These are phyloP conservation scores for Patella depressa DNA, from an alignment of 2,888 invertebrate species.

Conservation along the genomic window DNA sequence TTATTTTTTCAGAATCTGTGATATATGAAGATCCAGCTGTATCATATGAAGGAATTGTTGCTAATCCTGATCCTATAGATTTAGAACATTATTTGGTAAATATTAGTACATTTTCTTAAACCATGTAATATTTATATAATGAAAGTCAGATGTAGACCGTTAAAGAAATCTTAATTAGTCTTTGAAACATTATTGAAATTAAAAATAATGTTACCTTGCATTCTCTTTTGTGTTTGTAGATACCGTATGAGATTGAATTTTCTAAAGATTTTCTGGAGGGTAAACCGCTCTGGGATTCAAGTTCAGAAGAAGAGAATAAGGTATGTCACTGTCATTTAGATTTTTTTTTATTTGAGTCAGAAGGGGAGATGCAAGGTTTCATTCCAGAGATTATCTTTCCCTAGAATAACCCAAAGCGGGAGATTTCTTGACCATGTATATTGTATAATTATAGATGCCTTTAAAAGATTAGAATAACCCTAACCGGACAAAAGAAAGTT, in stretches of 20 bases:
- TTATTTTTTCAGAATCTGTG: conserved; percentile 54
- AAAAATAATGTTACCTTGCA: background rate
- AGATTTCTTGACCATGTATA: no score
- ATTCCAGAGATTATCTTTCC: no score
- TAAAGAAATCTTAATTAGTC: no score
- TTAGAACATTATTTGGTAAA: conserved; percentile 62
- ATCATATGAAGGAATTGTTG: conserved; percentile 56
- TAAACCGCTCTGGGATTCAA: conserved; percentile 50
- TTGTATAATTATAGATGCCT: no score
- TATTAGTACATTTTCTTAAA: background rate
- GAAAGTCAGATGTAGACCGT: no score
- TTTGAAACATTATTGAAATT: no score
- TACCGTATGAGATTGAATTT: conserved; percentile 64
- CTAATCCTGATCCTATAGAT: conserved; percentile 58
- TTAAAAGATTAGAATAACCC: no score
- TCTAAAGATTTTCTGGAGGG: conserved; percentile 66
- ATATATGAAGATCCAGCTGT: conserved; percentile 64
- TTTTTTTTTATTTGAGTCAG: no score
- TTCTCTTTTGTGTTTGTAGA: conserved; percentile 41
- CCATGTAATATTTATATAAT: background rate
- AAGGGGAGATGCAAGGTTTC: no score
- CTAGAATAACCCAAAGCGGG: no score
- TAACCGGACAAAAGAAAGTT: no score
- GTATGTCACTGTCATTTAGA: conserved; percentile 17
- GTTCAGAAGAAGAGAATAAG: conserved; percentile 39